These are phyloP conservation scores for Paradoxurus hermaphroditus DNA, from an alignment of 2,113 vertebrate genomes.

Conservation along the genomic window DNA sequence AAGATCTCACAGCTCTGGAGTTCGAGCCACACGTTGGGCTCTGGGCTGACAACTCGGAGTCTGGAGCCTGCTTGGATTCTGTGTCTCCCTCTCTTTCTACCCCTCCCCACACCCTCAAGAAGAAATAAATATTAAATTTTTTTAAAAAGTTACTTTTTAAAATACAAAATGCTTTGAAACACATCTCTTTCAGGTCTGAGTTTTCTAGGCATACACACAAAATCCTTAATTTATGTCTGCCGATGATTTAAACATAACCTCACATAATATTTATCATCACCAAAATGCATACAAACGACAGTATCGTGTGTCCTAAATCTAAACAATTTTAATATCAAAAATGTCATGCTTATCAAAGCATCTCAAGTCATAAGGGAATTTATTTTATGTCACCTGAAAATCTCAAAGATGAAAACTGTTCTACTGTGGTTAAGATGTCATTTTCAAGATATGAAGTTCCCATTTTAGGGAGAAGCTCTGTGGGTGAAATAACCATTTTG, in stretches of 20 bases:
- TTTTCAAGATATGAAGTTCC: neutral
- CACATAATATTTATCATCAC: neutral
- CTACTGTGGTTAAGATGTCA: neutral
- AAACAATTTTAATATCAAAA: neutral
- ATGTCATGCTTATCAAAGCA: neutral
- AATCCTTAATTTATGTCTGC: neutral
- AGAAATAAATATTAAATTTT: neutral
- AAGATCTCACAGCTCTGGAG: neutral
- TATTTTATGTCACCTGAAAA: neutral
- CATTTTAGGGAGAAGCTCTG: neutral
- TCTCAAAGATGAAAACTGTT: neutral
- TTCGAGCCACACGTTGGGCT: neutral
- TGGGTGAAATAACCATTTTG: neutral
- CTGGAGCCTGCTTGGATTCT: neutral
- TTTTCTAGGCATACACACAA: neutral
- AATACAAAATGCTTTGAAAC: neutral
- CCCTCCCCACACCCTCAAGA: neutral
- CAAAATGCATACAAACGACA: neutral
- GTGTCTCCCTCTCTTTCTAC: neutral
- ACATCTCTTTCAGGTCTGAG: neutral
- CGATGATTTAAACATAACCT: neutral
- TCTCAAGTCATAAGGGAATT: conserved; percentile 25
- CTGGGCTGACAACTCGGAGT: neutral
- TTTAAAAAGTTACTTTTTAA: neutral
- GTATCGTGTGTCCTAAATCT: neutral